A percentile compares a stretch with the other conserved stretches of the same genome.
Evolutionary conservation across 2,888 invertebrate species (phyloP).

Genomic region (Neria commutata): DNA sequence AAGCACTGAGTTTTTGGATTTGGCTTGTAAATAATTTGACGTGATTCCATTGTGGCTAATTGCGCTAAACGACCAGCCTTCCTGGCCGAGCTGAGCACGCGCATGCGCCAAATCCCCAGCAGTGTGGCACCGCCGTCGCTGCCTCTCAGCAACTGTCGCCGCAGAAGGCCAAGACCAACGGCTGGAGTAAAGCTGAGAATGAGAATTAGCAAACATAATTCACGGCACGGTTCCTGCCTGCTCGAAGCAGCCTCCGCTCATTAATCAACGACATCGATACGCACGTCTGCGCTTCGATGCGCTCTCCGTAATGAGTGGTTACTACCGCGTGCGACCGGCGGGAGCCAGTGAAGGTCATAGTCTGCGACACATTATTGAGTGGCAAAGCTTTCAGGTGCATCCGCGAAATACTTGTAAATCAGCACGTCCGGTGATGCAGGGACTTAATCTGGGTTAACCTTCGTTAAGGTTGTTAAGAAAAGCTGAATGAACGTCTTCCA

Average conservation of each 20-base stretch:
- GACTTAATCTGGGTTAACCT: too few species aligned
- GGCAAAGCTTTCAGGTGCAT: neutral
- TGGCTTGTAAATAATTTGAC: constrained; percentile 59
- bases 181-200: too few species aligned
- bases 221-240: too few species aligned
- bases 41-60: constrained; percentile 61
- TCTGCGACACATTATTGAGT: neutral
- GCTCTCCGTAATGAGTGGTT: constrained; percentile 17
- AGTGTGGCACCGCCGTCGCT: constrained; percentile 21
- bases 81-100: constrained; percentile 19
- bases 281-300: constrained; percentile 1
- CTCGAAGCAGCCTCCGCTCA: too few species aligned
- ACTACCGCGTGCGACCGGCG: constrained; percentile 10
- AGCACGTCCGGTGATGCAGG: too few species aligned
- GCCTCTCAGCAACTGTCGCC: constrained; percentile 29
- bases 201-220: too few species aligned
- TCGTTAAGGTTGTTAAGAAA: too few species aligned
- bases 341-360: too few species aligned
- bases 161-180: too few species aligned
- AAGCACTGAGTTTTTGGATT: too few species aligned
- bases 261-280: constrained; percentile 14
- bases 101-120: constrained; percentile 19
- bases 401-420: too few species aligned
- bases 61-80: constrained; percentile 56
- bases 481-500: too few species aligned